Evolutionary conservation across 2,797 vertebrate species (phyloP).

Genomic region (Helicolenus hilgendorfi): DNA sequence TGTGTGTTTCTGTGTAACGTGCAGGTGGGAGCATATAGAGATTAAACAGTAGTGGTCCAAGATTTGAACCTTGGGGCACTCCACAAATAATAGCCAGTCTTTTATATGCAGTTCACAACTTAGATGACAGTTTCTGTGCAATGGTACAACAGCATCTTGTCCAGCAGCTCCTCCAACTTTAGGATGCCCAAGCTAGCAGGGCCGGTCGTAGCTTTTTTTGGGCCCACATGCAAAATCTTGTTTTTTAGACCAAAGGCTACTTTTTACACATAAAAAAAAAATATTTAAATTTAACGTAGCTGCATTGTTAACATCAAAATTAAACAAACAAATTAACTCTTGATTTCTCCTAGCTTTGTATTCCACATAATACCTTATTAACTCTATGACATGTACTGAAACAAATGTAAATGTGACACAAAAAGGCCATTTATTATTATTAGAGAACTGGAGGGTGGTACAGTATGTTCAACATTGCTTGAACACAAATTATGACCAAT

Average conservation of each 20-base stretch:
- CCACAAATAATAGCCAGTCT: neutral
- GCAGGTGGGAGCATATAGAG: neutral
- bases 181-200: rapidly evolving
- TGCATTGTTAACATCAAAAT: no score
- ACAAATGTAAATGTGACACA: neutral
- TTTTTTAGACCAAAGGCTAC: no score
- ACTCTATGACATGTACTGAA: neutral
- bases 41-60: neutral
- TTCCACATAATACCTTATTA: neutral
- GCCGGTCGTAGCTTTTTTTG: no score
- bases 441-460: neutral
- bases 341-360: no score
- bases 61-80: neutral
- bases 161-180: no score
- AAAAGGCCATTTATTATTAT: neutral
- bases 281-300: no score
- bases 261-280: no score
- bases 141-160: no score
- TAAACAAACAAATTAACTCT: no score
- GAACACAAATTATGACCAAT: neutral
- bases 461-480: neutral
- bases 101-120: neutral
- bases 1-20: neutral
- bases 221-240: no score
- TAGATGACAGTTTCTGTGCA: neutral